Base-by-base conservation (phyloP, 2,888 invertebrate species). In the Biston betularia region DNA sequence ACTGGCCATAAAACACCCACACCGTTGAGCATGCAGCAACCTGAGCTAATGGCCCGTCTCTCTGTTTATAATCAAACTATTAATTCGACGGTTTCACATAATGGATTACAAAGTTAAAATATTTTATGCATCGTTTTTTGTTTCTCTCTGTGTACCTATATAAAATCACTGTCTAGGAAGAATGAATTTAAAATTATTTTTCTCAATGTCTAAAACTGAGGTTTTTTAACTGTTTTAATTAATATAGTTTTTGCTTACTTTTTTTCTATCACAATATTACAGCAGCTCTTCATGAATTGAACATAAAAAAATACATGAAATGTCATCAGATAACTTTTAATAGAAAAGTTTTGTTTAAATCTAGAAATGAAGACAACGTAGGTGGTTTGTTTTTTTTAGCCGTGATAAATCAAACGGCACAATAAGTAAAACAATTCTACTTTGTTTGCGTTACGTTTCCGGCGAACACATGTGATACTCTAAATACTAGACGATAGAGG, bases 391-490 rank as follows among this genome's bases (percentile, higher is more conserved):
- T 78, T 75, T 72, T 57, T 74, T 72, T 66, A 71, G 63, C 71
- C 60, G 75, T 75, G 81, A 81, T 85, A 86, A 83, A 83, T 82
- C 79, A 81, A 84, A 83, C 81, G 77, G 76, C 77, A 76, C 81
- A 83, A 71, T 72, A 70, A 73, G 79, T 79, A 85, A 85, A 88
- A 89, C 89, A 89, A 88, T 86, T 76, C 67, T 76, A 78, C 81
- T 81, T 86, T 89, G 89, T 90, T 88, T 89, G 88, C 83, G 76
- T 86, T 80, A 79, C 82, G 81, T 87, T 90, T 89, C 88, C 89
- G 87, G 83, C 77, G 75, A 81, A 80, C 85, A 88, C 86, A 83
- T 87, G 86, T 86, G 82, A 82, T 81, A 76, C 76, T 75, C 78
- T 73, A 72, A 77, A 72, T 69, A 69, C 71, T 71, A 71, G 65